Evolutionary conservation across 2,797 vertebrate species (phyloP).

Genomic region (Discoglossus pictus): DNA sequence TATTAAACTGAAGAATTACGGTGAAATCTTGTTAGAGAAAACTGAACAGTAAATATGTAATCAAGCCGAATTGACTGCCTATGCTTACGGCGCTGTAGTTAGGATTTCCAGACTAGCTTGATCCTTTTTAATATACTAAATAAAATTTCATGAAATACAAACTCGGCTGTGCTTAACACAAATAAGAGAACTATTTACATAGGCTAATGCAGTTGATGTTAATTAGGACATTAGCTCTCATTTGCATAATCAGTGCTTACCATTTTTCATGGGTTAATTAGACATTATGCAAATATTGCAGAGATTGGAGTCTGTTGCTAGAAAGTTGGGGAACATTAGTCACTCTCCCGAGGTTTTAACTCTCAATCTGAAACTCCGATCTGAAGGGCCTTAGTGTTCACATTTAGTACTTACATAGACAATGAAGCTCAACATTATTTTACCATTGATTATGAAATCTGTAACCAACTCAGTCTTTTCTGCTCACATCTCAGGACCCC

Average conservation of each 20-base stretch:
- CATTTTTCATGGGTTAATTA: conserved; percentile 61
- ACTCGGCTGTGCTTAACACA: conserved; percentile 1
- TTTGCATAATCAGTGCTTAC: conserved; percentile 61
- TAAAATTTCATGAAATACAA: not conserved
- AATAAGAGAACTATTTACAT: conserved; percentile 46
- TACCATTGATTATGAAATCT: too few species aligned
- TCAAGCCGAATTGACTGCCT: not conserved
- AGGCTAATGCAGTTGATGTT: conserved; percentile 42
- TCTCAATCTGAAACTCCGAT: conserved; percentile 17
- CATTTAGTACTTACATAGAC: too few species aligned
- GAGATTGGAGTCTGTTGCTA: conserved; percentile 21
- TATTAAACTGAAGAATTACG: too few species aligned
- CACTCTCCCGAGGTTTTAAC: conserved; percentile 17
- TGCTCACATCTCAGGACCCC: too few species aligned
- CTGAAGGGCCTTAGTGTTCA: conserved; percentile 22
- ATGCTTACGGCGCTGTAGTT: conserved; percentile 4
- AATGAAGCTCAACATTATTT: too few species aligned
- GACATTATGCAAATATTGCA: conserved; percentile 51
- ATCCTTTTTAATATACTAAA: not conserved
- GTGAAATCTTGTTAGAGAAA: too few species aligned
- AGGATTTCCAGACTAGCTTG: not conserved
- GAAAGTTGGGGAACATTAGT: conserved; percentile 22
- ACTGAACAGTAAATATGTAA: conserved; percentile 14
- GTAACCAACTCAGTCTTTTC: too few species aligned
- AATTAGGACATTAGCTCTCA: conserved; percentile 55